Conservation (phyloP, 2,888 invertebrate genomes). For the Caradrina kadenii region DNA sequence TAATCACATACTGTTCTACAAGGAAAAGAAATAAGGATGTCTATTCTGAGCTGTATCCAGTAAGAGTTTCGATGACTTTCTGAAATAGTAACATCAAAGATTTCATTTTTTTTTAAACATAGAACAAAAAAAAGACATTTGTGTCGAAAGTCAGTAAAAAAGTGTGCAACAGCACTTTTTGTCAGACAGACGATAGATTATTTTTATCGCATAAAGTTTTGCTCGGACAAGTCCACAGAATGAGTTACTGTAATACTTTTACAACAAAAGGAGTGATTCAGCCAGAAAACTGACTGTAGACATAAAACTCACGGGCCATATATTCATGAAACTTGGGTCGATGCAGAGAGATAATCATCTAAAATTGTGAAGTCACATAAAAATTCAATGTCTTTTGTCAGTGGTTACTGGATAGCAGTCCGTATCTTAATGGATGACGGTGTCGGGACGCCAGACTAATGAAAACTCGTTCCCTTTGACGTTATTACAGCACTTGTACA, state of each 20-base stretch:
- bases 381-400: constrained; percentile 54
- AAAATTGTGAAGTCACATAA: constrained; percentile 53
- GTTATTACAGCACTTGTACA: constrained; percentile 61
- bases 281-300: constrained; percentile 22
- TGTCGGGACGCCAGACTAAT: constrained; percentile 54
- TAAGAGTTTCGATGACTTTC: not conserved
- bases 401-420: constrained; percentile 34
- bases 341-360: constrained; percentile 47
- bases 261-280: constrained; percentile 42
- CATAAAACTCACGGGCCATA: constrained; percentile 30
- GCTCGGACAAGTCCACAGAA: constrained; percentile 9
- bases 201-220: constrained; percentile 32
- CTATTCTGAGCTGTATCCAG: not conserved
- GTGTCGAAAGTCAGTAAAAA: not conserved
- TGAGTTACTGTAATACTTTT: constrained; percentile 40
- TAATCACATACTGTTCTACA: not conserved
- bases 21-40: not conserved
- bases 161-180: constrained; percentile 3
- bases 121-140: not conserved
- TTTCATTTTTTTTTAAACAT: not conserved
- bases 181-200: constrained; percentile 1
- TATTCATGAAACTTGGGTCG: constrained; percentile 34
- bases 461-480: constrained; percentile 65
- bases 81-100: not conserved
- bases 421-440: constrained; percentile 45